phyloP scores from a whole-genome alignment of 2,797 vertebrate species.

The Girardinus metallicus region DNA sequence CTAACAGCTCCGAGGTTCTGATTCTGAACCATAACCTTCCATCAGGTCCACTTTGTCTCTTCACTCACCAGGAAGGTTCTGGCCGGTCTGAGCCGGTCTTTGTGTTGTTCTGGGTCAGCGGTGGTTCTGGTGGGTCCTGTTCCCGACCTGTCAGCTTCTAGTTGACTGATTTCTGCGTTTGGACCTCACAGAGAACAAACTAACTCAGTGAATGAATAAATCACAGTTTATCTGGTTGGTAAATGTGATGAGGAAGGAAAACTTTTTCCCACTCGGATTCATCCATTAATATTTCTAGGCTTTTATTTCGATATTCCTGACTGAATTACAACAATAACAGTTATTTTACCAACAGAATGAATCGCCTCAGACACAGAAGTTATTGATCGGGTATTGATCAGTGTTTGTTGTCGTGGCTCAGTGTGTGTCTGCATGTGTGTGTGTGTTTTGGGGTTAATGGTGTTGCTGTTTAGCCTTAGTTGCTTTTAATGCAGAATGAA shows the following conservation, averaged over 20 bases:
- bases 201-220: too few species aligned
- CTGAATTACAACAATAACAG: background rate
- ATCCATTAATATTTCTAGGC: background rate
- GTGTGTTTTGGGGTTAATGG: background rate
- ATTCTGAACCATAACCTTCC: background rate
- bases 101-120: background rate
- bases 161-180: background rate
- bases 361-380: background rate
- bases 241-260: background rate
- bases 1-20: background rate
- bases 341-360: background rate
- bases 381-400: conserved; percentile 20
- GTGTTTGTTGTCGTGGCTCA: conserved; percentile 5
- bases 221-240: background rate
- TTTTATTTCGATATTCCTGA: background rate
- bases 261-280: background rate
- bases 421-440: background rate
- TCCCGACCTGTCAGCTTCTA: too few species aligned
- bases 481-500: background rate
- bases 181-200: background rate
- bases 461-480: background rate
- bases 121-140: background rate
- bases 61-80: background rate
- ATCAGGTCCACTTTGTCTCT: background rate
- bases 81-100: background rate